A percentile compares a stretch with the other conserved stretches of the same genome.
phyloP scores from a whole-genome alignment of 2,113 vertebrate species.

The Oryctolagus cuniculus region DNA sequence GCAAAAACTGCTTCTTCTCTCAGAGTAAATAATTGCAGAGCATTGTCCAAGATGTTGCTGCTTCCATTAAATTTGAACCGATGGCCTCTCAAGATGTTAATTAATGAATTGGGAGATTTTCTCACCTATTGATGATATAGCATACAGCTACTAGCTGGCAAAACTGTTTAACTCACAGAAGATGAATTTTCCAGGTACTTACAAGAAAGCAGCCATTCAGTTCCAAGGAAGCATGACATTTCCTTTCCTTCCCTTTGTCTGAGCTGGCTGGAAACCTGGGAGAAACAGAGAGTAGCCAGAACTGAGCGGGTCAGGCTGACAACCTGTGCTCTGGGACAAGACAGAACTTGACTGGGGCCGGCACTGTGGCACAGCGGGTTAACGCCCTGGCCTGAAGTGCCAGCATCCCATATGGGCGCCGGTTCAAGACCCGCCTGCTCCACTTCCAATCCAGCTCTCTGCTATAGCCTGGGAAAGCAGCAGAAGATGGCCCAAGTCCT shows the following conservation, averaged over 20 bases:
- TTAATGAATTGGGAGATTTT: constrained; percentile 27
- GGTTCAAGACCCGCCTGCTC: no score
- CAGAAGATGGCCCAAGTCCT: no score
- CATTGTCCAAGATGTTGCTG: background rate
- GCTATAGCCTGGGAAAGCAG: no score
- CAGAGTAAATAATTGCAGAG: background rate
- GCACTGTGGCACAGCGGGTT: no score
- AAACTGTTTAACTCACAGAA: constrained; percentile 44
- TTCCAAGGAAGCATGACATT: background rate
- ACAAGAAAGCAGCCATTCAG: background rate
- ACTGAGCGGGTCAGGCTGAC: constrained; percentile 51
- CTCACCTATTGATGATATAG: constrained; percentile 59
- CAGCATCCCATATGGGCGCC: no score
- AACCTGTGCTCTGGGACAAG: background rate
- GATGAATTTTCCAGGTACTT: constrained; percentile 55
- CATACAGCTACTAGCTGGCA: constrained; percentile 25
- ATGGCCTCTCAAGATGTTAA: background rate
- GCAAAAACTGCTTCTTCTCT: background rate
- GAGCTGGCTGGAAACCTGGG: background rate
- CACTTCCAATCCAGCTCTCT: no score
- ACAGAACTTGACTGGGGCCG: background rate
- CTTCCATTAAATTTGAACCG: constrained; percentile 6
- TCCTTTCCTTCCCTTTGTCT: constrained; percentile 52
- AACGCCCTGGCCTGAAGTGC: no score
- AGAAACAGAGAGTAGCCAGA: background rate